A percentile compares a stretch with the other conserved stretches of the same genome.
Conservation (phyloP, 2,888 invertebrate genomes). For the Pyrgus malvae region DNA sequence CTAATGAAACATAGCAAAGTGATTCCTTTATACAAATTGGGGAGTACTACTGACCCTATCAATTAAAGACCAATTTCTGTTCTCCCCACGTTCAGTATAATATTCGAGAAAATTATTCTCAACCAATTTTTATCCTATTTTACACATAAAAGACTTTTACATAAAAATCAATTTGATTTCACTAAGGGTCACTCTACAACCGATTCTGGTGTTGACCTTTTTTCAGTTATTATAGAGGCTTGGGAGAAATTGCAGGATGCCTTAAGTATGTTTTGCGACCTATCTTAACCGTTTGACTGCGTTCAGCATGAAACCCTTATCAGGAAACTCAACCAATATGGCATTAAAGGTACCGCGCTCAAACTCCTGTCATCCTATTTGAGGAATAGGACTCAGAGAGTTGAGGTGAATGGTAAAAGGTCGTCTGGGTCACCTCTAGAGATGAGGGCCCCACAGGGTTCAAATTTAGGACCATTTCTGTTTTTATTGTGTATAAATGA, state of each 20-base stretch:
- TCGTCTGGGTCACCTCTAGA: no score
- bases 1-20: background rate
- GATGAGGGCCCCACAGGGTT: no score
- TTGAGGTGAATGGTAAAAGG: no score
- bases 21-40: background rate
- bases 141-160: background rate
- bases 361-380: no score
- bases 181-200: background rate
- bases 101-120: background rate
- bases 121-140: background rate
- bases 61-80: background rate
- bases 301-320: background rate
- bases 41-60: background rate
- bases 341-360: background rate
- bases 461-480: no score
- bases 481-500: no score
- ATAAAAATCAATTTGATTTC: background rate
- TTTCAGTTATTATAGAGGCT: background rate
- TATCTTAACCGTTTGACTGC: no score
- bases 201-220: background rate
- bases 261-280: no score
- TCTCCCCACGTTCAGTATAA: background rate
- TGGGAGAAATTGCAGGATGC: background rate
- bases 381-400: no score
- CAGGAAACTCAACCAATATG: background rate